Evolutionary conservation across 2,113 vertebrate species (phyloP).

Genomic region (Dolichallabes microphthalmus): DNA sequence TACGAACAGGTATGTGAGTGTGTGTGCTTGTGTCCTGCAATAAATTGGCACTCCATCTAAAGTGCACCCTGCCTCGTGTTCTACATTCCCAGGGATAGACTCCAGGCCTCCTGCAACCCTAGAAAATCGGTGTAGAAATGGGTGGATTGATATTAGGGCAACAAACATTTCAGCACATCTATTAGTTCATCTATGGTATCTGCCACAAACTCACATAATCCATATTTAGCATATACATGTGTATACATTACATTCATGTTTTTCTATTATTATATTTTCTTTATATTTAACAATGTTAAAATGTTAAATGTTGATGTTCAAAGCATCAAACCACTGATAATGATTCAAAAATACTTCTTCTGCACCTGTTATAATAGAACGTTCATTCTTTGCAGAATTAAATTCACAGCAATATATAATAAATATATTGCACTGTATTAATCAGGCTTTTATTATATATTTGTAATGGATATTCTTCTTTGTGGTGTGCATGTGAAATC

Average conservation of each 20-base stretch:
- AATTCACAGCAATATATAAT: neutral
- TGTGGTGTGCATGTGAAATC: neutral
- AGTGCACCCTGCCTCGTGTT: no score
- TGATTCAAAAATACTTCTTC: slow-evolving; percentile 8
- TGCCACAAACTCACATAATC: neutral
- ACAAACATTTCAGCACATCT: neutral
- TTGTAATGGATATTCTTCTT: neutral
- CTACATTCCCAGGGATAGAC: no score
- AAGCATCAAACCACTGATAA: neutral
- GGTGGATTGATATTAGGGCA: neutral
- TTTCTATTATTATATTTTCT: slow-evolving; percentile 13
- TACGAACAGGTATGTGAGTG: no score
- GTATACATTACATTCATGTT: neutral
- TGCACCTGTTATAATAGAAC: slow-evolving; percentile 5
- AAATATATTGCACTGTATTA: neutral
- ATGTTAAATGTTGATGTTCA: no score
- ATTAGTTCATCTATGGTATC: neutral
- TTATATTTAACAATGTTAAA: neutral
- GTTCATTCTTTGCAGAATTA: neutral
- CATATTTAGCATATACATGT: neutral
- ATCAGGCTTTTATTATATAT: neutral
- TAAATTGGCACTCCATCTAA: no score
- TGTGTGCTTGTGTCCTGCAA: no score
- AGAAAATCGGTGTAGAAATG: no score
- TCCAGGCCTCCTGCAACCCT: no score